phyloP scores from a whole-genome alignment of 37 sponge, comb jelly and placozoan species.

The Cliona cf. orientalis region DNA sequence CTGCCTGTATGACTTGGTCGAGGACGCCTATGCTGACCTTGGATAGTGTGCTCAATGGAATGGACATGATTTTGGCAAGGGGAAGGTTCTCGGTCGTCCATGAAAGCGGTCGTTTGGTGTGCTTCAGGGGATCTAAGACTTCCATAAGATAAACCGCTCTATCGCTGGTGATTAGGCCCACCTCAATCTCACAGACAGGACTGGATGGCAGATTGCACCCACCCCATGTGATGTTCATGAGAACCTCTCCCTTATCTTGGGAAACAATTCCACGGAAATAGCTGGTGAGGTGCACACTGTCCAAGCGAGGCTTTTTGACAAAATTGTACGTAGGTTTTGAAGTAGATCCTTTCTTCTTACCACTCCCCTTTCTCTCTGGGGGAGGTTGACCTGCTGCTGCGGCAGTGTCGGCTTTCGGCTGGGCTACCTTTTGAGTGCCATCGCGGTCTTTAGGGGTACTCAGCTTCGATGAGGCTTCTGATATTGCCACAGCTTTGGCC shows the following conservation, averaged over 20 bases:
- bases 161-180: slow-evolving; percentile 34
- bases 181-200: slow-evolving; percentile 31
- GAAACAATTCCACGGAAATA: slow-evolving; percentile 29
- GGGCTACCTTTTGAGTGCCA: no score
- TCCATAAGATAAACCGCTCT: slow-evolving; percentile 49
- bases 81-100: slow-evolving; percentile 53
- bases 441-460: no score
- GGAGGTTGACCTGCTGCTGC: no score
- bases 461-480: no score
- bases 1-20: slow-evolving; percentile 47
- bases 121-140: slow-evolving; percentile 30
- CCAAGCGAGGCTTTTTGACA: slow-evolving; percentile 51
- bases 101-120: not conserved
- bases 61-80: slow-evolving; percentile 10
- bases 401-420: no score
- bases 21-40: slow-evolving; percentile 34
- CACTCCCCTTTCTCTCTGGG: no score
- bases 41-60: slow-evolving; percentile 3
- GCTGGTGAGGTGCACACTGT: slow-evolving; percentile 2
- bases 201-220: slow-evolving; percentile 15
- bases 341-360: no score
- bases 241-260: slow-evolving; percentile 29
- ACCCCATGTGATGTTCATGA: slow-evolving; percentile 61
- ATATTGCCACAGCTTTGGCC: no score
- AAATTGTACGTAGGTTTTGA: no score